Base-by-base conservation (phyloP, 2,888 invertebrate species). In the Drosophila monieri region DNA sequence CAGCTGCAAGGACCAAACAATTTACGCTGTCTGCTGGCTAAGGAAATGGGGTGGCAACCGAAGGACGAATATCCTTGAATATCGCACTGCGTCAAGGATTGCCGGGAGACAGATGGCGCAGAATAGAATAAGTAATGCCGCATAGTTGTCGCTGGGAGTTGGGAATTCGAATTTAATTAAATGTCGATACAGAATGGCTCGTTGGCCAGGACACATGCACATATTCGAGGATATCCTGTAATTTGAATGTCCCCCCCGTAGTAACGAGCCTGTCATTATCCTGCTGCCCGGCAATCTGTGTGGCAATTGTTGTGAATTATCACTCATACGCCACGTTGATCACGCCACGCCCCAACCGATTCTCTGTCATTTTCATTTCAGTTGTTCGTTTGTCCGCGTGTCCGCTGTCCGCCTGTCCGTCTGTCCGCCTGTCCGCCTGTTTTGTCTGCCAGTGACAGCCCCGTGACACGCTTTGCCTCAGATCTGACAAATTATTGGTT, bases 1-100 rank as follows among this genome's bases (percentile, higher is more conserved):
- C 41, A 41, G 74, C 54, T 73, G 66, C 75, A 73, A 71, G 73
- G 74, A 69, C 77, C 64, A 72, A 83, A 80, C 80, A 80, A 70
- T 80, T 80, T 64, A 37, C 77, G 72, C 70, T 67, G 64, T 79
- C 60, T 30, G 30, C 27, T 25, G 60, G 49, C 21, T 9, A 9
- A 43, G 32, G 27, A 3, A 18, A 18, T 1, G 2, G 18, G 18
- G 18, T 18, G 18, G 18, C n/a, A 18, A 18, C 18, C 2, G 18
- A 18, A 18, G 18, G 21, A 23, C 3, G 21, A 23, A 23, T 4
- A 23, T 23, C 21, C 21, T 23, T 23, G 55, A 30, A 32, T 5
- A 43, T 48, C 32, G 32, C 48, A 27, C 14, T 60, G 61, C 44
- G 18, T 44, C 59, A 49, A 44, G 44, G 49, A 58, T 35, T 58